Conservation (phyloP, 2,113 vertebrate genomes). For the human region DNA sequence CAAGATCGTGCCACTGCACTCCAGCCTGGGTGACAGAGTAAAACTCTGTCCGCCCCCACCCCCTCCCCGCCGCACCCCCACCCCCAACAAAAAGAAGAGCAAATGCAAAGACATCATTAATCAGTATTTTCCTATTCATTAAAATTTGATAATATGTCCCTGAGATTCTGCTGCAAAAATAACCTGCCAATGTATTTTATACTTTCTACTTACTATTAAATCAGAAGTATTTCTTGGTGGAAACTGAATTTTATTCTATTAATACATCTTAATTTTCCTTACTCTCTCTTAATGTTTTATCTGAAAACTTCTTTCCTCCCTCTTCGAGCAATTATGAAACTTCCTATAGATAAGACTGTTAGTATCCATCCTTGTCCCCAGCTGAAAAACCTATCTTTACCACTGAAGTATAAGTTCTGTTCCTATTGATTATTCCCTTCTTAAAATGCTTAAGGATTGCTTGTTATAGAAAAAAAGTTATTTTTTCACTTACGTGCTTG, state of each 20-base stretch:
- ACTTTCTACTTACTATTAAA: slow-evolving; percentile 51
- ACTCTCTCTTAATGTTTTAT: slow-evolving; percentile 3
- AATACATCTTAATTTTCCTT: neutral
- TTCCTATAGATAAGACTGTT: neutral
- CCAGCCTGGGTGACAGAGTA: too few species aligned
- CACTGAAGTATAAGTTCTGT: neutral
- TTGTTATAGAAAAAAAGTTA: neutral
- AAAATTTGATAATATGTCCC: slow-evolving; percentile 25
- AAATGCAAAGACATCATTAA: slow-evolving; percentile 26
- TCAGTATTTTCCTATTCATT: slow-evolving; percentile 46
- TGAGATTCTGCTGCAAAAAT: neutral
- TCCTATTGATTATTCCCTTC: neutral
- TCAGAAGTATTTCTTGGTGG: slow-evolving; percentile 53
- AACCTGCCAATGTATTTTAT: slow-evolving; percentile 40
- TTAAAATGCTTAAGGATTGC: slow-evolving; percentile 1
- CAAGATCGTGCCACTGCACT: too few species aligned
- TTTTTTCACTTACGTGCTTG: neutral
- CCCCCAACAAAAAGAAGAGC: too few species aligned
- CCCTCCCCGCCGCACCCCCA: too few species aligned
- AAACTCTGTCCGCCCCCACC: too few species aligned
- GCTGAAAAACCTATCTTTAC: neutral
- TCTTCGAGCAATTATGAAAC: slow-evolving; percentile 19
- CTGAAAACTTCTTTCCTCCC: slow-evolving; percentile 57
- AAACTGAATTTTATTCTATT: slow-evolving; percentile 11
- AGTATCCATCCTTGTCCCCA: neutral